Evolutionary conservation across 92 coral and sea anemone species (phyloP).

Genomic region (Anthopleura xanthogrammica): DNA sequence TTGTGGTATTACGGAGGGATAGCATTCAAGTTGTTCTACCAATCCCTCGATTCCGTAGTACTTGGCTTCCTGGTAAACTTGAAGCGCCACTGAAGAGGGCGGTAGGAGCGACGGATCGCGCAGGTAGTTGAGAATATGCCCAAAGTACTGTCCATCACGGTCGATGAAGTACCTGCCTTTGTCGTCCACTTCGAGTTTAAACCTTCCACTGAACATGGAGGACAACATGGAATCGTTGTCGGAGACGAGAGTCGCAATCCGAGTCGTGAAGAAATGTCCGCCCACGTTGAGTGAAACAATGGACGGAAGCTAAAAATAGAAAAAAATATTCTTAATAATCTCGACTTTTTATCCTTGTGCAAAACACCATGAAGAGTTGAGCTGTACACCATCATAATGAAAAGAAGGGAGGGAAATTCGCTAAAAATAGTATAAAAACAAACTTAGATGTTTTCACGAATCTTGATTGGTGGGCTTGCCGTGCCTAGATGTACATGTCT

Average conservation of each 20-base stretch:
- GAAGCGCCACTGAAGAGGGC: conserved; percentile 63
- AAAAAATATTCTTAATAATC: not conserved
- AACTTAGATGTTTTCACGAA: not conserved
- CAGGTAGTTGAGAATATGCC: conserved; percentile 75
- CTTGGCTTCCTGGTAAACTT: conserved; percentile 86
- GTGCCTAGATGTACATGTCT: too few relatives aligned
- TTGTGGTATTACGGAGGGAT: conserved; percentile 62
- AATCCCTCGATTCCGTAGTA: conserved; percentile 76
- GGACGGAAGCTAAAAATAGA: conserved; percentile 59
- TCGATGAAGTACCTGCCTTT: conserved; percentile 88
- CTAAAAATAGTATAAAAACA: not conserved
- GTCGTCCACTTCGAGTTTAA: conserved; percentile 62
- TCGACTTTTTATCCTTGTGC: not conserved
- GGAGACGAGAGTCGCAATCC: conserved; percentile 68
- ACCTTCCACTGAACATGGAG: conserved; percentile 90
- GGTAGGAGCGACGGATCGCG: conserved; percentile 86
- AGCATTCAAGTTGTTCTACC: conserved; percentile 61
- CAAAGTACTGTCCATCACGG: conserved; percentile 85
- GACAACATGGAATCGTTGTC: conserved; percentile 85
- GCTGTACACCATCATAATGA: not conserved
- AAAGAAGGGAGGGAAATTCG: not conserved
- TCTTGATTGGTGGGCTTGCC: not conserved
- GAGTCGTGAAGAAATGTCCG: conserved; percentile 92
- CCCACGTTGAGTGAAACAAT: conserved; percentile 86
- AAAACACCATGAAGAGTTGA: not conserved